Percentiles rank a stretch among this genome's conserved stretches.
phyloP scores from a whole-genome alignment of 2,888 invertebrate species.

The Eugnorisma glareosa region DNA sequence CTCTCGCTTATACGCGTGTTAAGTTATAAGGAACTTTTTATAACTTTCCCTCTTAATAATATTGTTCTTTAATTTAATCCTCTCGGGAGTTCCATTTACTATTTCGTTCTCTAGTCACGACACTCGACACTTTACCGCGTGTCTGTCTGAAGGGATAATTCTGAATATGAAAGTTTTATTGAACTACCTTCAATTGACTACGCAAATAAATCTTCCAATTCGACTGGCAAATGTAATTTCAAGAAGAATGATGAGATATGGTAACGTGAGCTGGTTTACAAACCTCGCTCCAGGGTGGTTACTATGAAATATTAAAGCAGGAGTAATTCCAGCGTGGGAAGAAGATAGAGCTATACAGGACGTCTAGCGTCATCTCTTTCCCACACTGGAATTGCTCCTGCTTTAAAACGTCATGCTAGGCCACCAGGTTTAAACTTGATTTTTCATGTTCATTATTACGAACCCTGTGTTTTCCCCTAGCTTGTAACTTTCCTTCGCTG shows the following conservation, averaged over 20 bases:
- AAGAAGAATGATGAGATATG: slow-evolving; percentile 52
- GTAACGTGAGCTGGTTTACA: slow-evolving; percentile 24
- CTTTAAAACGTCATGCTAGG: too few relatives aligned
- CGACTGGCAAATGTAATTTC: slow-evolving; percentile 55
- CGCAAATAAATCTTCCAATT: slow-evolving; percentile 48
- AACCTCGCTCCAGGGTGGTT: slow-evolving; percentile 30
- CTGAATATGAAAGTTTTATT: slow-evolving; percentile 65
- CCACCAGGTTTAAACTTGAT: slow-evolving; percentile 25
- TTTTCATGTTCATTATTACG: slow-evolving; percentile 62
- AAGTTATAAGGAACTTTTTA: slow-evolving; percentile 71
- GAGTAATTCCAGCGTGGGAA: too few relatives aligned
- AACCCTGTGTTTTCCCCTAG: slow-evolving; percentile 50
- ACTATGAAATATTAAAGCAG: too few relatives aligned
- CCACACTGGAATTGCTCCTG: too few relatives aligned
- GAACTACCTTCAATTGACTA: slow-evolving; percentile 45
- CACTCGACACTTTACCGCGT: slow-evolving; percentile 76
- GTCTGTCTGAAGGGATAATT: slow-evolving; percentile 74
- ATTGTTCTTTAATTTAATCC: slow-evolving; percentile 79
- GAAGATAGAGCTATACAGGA: too few relatives aligned
- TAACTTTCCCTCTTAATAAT: slow-evolving; percentile 76
- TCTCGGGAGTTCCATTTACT: slow-evolving; percentile 74
- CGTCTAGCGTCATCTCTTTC: too few relatives aligned
- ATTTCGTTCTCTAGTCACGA: slow-evolving; percentile 85
- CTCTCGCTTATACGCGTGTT: slow-evolving; percentile 73
- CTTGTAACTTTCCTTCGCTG: slow-evolving; percentile 63